phyloP scores from a whole-genome alignment of 2,113 vertebrate genomes.

The Zapus hudsonius region DNA sequence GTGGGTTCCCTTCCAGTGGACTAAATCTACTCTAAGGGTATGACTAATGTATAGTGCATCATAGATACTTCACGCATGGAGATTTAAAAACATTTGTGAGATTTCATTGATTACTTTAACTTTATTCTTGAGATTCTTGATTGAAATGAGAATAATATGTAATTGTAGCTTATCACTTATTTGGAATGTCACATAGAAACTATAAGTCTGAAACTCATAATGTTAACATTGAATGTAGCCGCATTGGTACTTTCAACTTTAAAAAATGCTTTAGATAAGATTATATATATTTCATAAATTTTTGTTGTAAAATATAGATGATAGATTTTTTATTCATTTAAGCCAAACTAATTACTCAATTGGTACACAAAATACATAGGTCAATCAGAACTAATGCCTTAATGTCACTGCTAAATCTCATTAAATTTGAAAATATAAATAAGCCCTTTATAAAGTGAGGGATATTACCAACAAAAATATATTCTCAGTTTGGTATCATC shows the following conservation, averaged over 20 bases:
- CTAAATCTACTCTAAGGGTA: not conserved
- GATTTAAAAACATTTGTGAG: not conserved
- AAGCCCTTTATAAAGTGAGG: not conserved
- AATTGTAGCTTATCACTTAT: not conserved
- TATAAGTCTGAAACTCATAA: not conserved
- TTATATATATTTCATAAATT: not conserved
- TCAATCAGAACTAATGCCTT: not conserved
- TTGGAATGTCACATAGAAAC: not conserved
- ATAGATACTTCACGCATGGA: not conserved
- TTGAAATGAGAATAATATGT: not conserved
- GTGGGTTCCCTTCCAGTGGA: not conserved
- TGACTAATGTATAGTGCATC: not conserved
- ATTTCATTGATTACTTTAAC: not conserved
- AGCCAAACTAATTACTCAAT: constrained; percentile 1
- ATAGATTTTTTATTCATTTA: constrained; percentile 41
- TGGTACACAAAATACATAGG: not conserved
- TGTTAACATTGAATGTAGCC: not conserved
- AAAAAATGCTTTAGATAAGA: not conserved
- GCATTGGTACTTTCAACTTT: constrained; percentile 2
- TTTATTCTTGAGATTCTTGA: not conserved
- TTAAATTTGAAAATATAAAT: not conserved
- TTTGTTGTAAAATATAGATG: not conserved
- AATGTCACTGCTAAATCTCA: not conserved
- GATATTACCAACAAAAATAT: not conserved
- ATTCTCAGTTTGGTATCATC: not conserved